Conservation (phyloP, 2,888 invertebrate genomes). For the Therioaphis trifolii region DNA sequence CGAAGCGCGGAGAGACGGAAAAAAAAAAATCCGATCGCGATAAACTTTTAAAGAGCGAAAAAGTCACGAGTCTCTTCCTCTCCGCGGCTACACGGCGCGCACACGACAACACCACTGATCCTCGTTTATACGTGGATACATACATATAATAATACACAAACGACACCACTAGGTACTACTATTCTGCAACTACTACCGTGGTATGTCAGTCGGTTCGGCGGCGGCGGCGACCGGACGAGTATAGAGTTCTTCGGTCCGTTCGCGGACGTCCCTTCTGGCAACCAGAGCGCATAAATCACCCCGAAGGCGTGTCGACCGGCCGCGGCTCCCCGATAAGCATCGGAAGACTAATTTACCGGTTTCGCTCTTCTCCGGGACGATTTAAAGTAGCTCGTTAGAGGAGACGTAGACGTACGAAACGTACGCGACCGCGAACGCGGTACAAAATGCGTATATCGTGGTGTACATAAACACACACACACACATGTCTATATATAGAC, state of each 20-base stretch:
- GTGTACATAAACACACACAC: neutral
- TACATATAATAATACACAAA: too few relatives aligned
- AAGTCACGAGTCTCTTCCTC: neutral
- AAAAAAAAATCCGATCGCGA: neutral
- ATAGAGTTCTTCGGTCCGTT: neutral
- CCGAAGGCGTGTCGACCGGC: neutral
- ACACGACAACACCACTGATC: neutral
- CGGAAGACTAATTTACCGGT: slow-evolving; percentile 58
- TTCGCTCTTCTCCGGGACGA: slow-evolving; percentile 27
- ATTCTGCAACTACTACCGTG: neutral
- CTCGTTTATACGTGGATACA: too few relatives aligned
- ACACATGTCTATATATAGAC: neutral
- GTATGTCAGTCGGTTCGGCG: neutral
- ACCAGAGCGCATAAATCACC: slow-evolving; percentile 49
- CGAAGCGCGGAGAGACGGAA: neutral
- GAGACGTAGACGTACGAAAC: neutral
- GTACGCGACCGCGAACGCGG: neutral
- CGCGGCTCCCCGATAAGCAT: slow-evolving; percentile 37
- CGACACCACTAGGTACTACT: too few relatives aligned
- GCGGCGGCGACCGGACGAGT: neutral
- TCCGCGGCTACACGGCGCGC: neutral
- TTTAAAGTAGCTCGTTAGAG: slow-evolving; percentile 45
- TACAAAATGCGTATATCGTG: neutral
- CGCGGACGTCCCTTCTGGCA: slow-evolving; percentile 42
- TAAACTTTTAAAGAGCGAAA: neutral